Evolutionary conservation across 2,113 vertebrate species (phyloP), one percentile per base, ranked within the genome.

Genomic region (Perca flavescens): DNA sequence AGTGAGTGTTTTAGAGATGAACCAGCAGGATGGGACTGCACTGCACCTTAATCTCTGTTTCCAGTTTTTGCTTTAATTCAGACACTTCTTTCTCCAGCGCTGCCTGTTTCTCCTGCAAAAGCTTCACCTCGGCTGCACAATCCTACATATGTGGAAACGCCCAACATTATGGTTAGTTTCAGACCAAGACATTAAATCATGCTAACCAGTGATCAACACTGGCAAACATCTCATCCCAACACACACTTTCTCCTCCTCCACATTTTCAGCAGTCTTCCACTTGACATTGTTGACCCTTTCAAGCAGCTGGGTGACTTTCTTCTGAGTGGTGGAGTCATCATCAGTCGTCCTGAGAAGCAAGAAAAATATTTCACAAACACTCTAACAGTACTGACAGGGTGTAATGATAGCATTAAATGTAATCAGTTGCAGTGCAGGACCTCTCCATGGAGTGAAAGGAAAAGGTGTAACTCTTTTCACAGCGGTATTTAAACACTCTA

Each of bases 211-310:
- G 54, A 66, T 56, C 28, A 31, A 28, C 60, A 31, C 21, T 4
- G 60, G 31, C 2, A 61, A 78, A 84, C 64, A 47, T n/a, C 76
- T 86, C 60, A 58, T 69, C 62, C 73, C 72, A 57, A 46, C 61
- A 77, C 88, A 91, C 77, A 94, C 91, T 74, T 71, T 93, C 53
- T 83, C 85, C 57, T 86, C 96, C 93, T 96, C 96, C 0, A 94
- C 72, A 34, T 92, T 96, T 73, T 95, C 96, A 47, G 95, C 94
- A 77, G 96, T 96, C 86, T 96, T 96, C 86, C 97, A 98, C 91
- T 97, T 99, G 80, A 99, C 92, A 54, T 96, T 97, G 91, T 96
- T 97, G 91, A 99, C 97, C 93, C 96, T 97, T 90, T 97, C 96
- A 90, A 99, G 97, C 88, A 99, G 95, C 88, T 97, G 86, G 90